Percentiles rank a stretch among this genome's conserved stretches.
phyloP scores from a whole-genome alignment of 2,797 vertebrate species.

The Crotalus adamanteus region DNA sequence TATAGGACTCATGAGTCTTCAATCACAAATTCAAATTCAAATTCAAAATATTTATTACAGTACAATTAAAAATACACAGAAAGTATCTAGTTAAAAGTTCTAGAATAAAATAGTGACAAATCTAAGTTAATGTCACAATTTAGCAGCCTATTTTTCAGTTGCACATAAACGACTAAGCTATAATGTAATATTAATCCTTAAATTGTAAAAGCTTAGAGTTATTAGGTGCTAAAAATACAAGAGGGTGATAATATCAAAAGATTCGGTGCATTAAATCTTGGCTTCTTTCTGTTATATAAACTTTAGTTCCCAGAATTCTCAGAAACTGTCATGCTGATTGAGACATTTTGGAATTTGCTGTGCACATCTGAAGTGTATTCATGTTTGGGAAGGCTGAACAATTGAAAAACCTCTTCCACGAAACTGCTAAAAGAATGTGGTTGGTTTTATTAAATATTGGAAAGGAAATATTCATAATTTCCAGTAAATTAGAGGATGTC shows the following conservation, averaged over 20 bases:
- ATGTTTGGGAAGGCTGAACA: neutral
- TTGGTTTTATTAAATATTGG: neutral
- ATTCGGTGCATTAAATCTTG: neutral
- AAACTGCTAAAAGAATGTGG: neutral
- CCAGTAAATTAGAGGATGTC: neutral
- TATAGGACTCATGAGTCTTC: neutral
- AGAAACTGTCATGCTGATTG: neutral
- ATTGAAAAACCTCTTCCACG: conserved; percentile 28
- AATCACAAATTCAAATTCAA: neutral
- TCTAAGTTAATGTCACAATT: no score
- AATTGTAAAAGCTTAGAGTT: neutral
- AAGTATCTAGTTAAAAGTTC: neutral
- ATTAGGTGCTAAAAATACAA: neutral
- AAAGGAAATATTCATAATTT: conserved; percentile 14
- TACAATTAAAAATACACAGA: neutral
- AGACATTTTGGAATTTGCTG: neutral
- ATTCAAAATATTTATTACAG: neutral
- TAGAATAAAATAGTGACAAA: neutral
- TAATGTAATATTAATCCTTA: neutral
- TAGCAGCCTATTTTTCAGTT: neutral
- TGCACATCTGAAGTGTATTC: neutral
- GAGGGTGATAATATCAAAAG: neutral
- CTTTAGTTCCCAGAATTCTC: neutral
- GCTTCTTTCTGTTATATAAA: neutral
- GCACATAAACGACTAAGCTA: neutral